A percentile compares a stretch with the other conserved stretches of the same genome.
Evolutionary conservation across 2,888 invertebrate genomes (phyloP).

Genomic region (Operophtera brumata): DNA sequence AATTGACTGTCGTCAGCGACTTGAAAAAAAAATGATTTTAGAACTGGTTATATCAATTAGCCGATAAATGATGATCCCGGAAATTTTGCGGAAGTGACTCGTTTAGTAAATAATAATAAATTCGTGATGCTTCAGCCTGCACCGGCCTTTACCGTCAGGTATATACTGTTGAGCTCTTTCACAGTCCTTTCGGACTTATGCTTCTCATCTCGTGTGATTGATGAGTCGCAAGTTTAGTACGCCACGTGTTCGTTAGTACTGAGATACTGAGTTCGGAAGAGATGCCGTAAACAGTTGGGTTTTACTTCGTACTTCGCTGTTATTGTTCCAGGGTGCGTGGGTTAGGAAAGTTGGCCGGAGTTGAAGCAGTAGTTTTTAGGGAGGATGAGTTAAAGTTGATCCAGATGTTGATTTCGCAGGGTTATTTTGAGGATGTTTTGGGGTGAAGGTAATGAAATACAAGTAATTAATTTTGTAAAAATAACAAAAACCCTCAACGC

Average conservation of each 20-base stretch:
- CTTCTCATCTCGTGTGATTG: conserved; percentile 67
- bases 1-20: too few species aligned
- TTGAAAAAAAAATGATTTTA: too few species aligned
- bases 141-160: conserved; percentile 16
- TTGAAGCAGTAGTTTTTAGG: conserved; percentile 18
- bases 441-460: background rate
- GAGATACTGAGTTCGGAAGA: conserved; percentile 46
- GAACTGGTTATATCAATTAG: too few species aligned
- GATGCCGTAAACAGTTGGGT: conserved; percentile 47
- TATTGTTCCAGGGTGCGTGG: conserved; percentile 34
- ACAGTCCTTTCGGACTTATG: conserved; percentile 47
- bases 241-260: conserved; percentile 62
- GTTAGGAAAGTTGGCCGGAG: conserved; percentile 16
- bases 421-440: conserved; percentile 4
- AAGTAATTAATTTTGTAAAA: too few species aligned
- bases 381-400: conserved; percentile 15
- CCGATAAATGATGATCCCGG: too few species aligned
- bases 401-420: conserved; percentile 12
- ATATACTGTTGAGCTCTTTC: conserved; percentile 44
- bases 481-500: too few species aligned
- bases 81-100: too few species aligned
- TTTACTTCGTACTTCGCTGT: conserved; percentile 42
- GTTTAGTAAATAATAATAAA: too few species aligned
- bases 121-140: background rate
- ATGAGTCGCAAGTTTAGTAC: conserved; percentile 65